These are phyloP conservation scores for Brachyalestes nurse DNA, from an alignment of 2,797 vertebrate genomes.

Conservation along the genomic window DNA sequence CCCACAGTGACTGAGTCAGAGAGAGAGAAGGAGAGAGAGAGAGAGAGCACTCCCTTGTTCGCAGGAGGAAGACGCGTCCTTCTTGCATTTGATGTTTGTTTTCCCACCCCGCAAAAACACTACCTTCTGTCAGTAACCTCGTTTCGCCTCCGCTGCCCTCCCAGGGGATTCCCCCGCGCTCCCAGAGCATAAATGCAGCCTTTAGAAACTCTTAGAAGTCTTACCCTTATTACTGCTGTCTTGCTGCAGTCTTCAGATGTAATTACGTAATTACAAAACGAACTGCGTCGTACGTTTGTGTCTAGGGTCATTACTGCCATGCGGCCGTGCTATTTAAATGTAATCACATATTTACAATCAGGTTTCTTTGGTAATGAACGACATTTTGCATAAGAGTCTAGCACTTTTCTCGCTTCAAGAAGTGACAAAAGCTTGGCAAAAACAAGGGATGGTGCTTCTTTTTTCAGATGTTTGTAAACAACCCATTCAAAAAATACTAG, in stretches of 20 bases:
- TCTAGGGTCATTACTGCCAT: neutral
- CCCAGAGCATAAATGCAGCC: neutral
- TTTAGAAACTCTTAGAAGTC: neutral
- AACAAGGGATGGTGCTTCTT: neutral
- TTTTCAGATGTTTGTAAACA: too few species aligned
- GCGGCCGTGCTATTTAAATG: neutral
- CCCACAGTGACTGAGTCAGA: neutral
- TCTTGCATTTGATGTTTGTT: conserved; percentile 12
- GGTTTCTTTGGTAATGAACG: neutral
- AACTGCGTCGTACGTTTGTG: neutral
- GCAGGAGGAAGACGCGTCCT: neutral
- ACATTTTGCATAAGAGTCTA: neutral
- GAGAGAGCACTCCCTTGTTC: conserved; percentile 1
- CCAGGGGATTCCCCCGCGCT: neutral
- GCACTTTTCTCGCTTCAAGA: too few species aligned
- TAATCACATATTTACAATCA: neutral
- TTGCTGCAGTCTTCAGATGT: neutral
- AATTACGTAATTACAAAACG: neutral
- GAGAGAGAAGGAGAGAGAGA: conserved; percentile 1
- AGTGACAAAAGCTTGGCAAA: too few species aligned
- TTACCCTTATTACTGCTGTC: neutral
- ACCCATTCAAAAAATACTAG: too few species aligned
- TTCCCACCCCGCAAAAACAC: conserved; percentile 1
- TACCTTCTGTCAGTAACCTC: conserved; percentile 2
- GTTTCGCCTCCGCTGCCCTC: neutral